Conservation (phyloP, 2,113 vertebrate species). For the Jaculus jaculus region DNA sequence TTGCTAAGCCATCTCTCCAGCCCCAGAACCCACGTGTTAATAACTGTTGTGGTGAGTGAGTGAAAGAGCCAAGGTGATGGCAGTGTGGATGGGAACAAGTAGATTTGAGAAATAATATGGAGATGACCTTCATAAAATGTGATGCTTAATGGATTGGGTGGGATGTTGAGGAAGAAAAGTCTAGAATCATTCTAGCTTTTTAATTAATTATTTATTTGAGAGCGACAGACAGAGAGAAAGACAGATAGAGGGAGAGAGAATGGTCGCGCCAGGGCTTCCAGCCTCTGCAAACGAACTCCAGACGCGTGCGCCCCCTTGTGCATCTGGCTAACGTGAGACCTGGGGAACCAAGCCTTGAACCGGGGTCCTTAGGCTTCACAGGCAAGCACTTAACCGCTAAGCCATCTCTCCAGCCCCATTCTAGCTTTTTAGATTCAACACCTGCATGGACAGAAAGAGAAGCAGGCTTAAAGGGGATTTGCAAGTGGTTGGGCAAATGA, state of each 20-base stretch:
- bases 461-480: neutral
- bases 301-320: no score
- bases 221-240: no score
- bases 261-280: no score
- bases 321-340: no score
- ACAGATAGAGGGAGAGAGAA: no score
- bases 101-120: neutral
- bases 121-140: neutral
- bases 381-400: no score
- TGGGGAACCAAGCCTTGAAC: no score
- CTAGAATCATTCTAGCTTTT: constrained; percentile 26
- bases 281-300: no score
- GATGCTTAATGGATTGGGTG: neutral
- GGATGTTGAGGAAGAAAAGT: neutral
- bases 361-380: no score
- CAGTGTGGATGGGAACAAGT: neutral
- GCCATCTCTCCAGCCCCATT: no score
- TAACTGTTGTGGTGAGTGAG: neutral
- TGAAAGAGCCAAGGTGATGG: neutral
- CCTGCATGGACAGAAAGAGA: neutral
- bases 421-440: constrained; percentile 35
- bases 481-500: neutral
- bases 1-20: no score
- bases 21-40: neutral
- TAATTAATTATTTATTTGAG: no score